Evolutionary conservation across 2,888 invertebrate species (phyloP).

Genomic region (Dicyrtoma fusca): DNA sequence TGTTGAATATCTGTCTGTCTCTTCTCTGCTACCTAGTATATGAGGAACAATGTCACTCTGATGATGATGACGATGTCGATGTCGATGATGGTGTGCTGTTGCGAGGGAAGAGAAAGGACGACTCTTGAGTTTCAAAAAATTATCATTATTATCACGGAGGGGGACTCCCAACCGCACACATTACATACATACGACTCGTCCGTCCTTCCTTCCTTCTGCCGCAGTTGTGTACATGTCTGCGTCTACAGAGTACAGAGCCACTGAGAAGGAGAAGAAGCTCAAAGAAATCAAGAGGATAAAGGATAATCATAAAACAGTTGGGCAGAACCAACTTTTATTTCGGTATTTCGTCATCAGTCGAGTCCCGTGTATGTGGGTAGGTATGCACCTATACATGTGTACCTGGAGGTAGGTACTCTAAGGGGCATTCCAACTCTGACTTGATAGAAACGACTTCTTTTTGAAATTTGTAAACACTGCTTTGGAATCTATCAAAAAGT

Average conservation of each 20-base stretch:
- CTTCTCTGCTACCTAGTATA: no score
- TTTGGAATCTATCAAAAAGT: no score
- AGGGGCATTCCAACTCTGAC: no score
- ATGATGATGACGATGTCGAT: background rate
- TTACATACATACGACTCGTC: background rate
- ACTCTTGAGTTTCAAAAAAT: slow-evolving; percentile 37
- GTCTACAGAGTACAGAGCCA: no score
- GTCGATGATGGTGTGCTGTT: background rate
- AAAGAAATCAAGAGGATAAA: slow-evolving; percentile 40
- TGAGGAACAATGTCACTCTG: background rate
- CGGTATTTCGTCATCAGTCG: slow-evolving; percentile 31
- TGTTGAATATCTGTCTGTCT: no score
- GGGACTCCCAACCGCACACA: slow-evolving; percentile 14
- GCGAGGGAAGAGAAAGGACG: slow-evolving; percentile 26
- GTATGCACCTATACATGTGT: no score
- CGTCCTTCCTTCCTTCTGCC: no score
- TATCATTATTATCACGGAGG: slow-evolving; percentile 41
- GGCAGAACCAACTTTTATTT: slow-evolving; percentile 37
- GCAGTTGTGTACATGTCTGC: no score
- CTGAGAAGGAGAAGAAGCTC: slow-evolving; percentile 10
- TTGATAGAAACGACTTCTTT: no score
- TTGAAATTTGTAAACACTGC: no score
- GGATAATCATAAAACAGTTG: slow-evolving; percentile 43
- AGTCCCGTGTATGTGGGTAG: no score
- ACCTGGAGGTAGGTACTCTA: no score